phyloP scores from a whole-genome alignment of 2,113 vertebrate genomes.

The Grallaria varia region DNA sequence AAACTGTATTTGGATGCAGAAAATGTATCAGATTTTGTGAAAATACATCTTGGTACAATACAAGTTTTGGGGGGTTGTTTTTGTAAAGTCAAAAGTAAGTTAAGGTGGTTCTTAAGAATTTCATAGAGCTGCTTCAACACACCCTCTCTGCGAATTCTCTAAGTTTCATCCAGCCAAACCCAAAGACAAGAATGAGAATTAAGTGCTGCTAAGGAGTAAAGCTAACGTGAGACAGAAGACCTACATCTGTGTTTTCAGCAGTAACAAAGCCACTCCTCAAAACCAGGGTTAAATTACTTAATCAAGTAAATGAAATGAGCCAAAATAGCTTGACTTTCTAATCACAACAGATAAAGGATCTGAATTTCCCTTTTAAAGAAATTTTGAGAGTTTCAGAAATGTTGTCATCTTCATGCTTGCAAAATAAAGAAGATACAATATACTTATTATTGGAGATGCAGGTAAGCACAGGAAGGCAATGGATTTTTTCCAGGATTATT shows the following conservation, averaged over 20 bases:
- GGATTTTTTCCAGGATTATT: background rate
- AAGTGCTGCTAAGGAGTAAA: background rate
- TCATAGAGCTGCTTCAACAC: background rate
- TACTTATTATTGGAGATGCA: background rate
- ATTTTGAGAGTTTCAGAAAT: background rate
- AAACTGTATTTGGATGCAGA: background rate
- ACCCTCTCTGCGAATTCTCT: background rate
- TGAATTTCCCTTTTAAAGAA: background rate
- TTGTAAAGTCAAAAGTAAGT: background rate
- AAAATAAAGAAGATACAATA: background rate
- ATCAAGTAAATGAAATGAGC: background rate
- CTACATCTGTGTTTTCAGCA: background rate
- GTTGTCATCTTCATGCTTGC: fast-evolving
- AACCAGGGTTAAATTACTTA: background rate
- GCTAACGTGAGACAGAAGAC: background rate
- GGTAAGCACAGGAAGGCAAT: background rate
- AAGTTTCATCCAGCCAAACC: background rate
- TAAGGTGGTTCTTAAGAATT: background rate
- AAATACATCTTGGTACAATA: background rate
- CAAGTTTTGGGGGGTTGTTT: background rate
- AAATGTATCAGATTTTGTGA: background rate
- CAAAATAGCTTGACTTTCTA: background rate
- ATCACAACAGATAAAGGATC: fast-evolving
- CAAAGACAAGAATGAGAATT: background rate
- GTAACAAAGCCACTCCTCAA: background rate